Evolutionary conservation across 2,888 invertebrate genomes (phyloP).

Genomic region (Drosophila tripunctata): DNA sequence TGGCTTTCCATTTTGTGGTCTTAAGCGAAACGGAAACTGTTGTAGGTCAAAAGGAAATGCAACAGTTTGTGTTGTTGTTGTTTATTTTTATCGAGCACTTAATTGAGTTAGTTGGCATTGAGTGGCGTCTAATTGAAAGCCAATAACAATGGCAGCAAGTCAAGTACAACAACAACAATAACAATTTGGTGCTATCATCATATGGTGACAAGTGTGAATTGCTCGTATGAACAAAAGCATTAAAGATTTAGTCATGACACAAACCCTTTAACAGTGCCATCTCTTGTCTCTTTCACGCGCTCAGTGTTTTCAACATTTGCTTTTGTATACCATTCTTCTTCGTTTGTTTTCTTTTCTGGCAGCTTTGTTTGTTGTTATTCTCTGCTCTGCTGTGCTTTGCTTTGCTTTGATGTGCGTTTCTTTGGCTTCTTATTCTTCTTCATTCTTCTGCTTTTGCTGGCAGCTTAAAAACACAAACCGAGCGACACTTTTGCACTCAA

Average conservation of each 20-base stretch:
- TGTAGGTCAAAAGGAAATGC: background rate
- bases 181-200: conserved; percentile 2
- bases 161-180: conserved; percentile 28
- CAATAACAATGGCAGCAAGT: conserved; percentile 41
- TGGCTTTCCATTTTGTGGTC: background rate
- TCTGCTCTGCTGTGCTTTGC: conserved; percentile 13
- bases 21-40: background rate
- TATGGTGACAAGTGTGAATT: conserved; percentile 39
- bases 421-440: conserved; percentile 56
- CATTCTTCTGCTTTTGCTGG: conserved; percentile 4
- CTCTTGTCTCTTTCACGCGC: background rate
- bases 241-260: conserved; percentile 43
- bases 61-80: too few species aligned
- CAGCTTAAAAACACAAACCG: conserved; percentile 27
- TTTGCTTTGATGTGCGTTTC: conserved; percentile 42
- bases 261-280: conserved; percentile 29
- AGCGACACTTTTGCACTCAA: conserved; percentile 44
- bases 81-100: background rate
- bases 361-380: conserved; percentile 6
- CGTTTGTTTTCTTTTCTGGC: conserved; percentile 12
- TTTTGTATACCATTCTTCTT: conserved; percentile 12
- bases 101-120: conserved; percentile 40
- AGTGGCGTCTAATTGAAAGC: conserved; percentile 42
- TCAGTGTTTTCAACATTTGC: background rate
- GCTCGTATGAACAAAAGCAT: conserved; percentile 5